phyloP scores from a whole-genome alignment of 2,113 vertebrate genomes.

The Parotia lawesii region DNA sequence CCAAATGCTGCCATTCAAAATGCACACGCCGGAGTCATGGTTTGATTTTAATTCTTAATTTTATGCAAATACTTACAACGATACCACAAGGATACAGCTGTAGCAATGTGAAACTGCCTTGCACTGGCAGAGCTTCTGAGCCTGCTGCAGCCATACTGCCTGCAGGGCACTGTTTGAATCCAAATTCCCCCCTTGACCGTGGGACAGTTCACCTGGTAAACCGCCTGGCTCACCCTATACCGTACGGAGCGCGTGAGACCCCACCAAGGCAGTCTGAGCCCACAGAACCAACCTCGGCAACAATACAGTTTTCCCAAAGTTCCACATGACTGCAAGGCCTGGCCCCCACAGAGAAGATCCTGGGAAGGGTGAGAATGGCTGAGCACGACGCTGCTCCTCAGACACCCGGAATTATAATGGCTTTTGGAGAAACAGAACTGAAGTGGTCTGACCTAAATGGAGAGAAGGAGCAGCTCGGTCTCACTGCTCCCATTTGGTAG shows the following conservation, averaged over 20 bases:
- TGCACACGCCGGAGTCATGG: rapidly evolving
- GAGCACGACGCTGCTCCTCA: neutral
- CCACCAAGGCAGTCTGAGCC: neutral
- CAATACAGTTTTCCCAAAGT: neutral
- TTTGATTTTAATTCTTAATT: neutral
- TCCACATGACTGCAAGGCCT: neutral
- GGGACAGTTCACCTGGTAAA: neutral
- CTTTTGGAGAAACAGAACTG: neutral
- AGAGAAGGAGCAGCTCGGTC: neutral
- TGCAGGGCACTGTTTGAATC: neutral
- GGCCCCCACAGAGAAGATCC: neutral
- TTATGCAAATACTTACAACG: neutral
- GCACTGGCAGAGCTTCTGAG: neutral
- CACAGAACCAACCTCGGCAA: neutral
- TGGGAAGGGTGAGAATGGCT: rapidly evolving
- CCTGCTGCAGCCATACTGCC: neutral
- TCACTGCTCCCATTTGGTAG: neutral
- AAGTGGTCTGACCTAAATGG: neutral
- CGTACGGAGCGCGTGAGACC: rapidly evolving
- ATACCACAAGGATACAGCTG: neutral
- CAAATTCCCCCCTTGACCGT: neutral
- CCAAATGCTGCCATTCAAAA: neutral
- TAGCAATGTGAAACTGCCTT: neutral
- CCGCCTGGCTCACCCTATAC: neutral
- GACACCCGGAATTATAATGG: neutral